Conservation (phyloP, 2,797 vertebrate genomes). For the Chaunax sp. region DNA sequence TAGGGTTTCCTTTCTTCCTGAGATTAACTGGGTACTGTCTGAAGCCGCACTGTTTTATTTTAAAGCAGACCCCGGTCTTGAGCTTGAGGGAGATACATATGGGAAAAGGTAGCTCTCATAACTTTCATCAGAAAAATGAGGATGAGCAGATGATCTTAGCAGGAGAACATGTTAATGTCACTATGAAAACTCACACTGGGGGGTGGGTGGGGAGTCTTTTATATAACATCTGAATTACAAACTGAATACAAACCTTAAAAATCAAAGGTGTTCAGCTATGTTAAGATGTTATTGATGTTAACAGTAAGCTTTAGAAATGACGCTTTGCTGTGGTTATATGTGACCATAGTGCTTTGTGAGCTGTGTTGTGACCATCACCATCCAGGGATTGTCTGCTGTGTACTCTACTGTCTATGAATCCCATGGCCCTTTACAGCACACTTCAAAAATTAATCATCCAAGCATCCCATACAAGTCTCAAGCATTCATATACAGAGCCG, state of each 20-base stretch:
- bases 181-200: constrained; percentile 2
- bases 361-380: constrained; percentile 61
- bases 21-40: constrained; percentile 68
- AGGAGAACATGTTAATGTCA: neutral
- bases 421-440: constrained; percentile 81
- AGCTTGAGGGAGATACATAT: constrained; percentile 17
- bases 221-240: neutral
- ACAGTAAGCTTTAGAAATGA: constrained; percentile 31
- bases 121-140: constrained; percentile 26
- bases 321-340: constrained; percentile 50
- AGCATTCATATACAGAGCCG: constrained; percentile 68
- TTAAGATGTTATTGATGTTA: constrained; percentile 52
- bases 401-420: constrained; percentile 78
- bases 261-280: constrained; percentile 29
- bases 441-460: constrained; percentile 83
- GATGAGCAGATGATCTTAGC: constrained; percentile 27
- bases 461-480: constrained; percentile 72
- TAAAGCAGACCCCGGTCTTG: constrained; percentile 37
- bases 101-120: constrained; percentile 27
- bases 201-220: too few relatives aligned
- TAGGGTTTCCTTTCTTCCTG: constrained; percentile 59
- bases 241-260: constrained; percentile 16
- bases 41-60: constrained; percentile 54
- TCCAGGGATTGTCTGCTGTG: constrained; percentile 70
- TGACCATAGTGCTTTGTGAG: constrained; percentile 62